Percentiles rank a stretch among this genome's conserved stretches.
Conservation (phyloP, 2,113 vertebrate genomes). For the Illadopsis cleaveri region DNA sequence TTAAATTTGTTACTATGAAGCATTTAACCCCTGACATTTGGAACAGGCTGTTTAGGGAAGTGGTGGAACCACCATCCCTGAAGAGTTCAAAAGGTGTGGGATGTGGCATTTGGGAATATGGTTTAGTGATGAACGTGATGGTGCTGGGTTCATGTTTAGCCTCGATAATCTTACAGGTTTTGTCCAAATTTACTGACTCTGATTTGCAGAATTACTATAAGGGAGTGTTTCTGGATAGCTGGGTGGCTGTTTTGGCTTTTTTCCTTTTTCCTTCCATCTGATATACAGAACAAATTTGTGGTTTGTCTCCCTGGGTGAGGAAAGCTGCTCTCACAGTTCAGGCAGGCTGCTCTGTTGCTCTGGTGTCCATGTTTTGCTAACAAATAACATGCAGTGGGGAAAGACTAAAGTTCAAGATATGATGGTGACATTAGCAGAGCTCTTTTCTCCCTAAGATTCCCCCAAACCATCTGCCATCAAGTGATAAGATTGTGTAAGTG, state of each 20-base stretch:
- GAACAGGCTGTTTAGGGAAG: neutral
- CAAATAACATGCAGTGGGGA: constrained; percentile 29
- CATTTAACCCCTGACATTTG: neutral
- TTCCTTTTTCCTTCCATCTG: neutral
- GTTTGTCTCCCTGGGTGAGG: neutral
- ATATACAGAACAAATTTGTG: neutral
- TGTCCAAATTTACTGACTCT: neutral
- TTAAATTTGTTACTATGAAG: neutral
- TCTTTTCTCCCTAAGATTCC: constrained; percentile 46
- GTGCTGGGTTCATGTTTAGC: neutral
- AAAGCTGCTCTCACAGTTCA: neutral
- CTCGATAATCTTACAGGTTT: neutral
- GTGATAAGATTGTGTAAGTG: constrained; percentile 41
- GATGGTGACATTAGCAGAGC: constrained; percentile 40
- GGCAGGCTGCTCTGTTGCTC: constrained; percentile 31
- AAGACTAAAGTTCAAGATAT: constrained; percentile 44
- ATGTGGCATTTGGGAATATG: neutral
- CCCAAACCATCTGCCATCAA: constrained; percentile 67
- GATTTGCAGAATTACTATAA: neutral
- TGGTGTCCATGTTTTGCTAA: constrained; percentile 60
- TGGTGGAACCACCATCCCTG: neutral
- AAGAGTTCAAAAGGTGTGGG: neutral
- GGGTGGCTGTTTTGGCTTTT: neutral
- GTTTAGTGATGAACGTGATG: neutral
- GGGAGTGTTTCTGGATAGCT: neutral